Evolutionary conservation across 2,797 vertebrate genomes (phyloP).

Genomic region (Halcyon chelicuti): DNA sequence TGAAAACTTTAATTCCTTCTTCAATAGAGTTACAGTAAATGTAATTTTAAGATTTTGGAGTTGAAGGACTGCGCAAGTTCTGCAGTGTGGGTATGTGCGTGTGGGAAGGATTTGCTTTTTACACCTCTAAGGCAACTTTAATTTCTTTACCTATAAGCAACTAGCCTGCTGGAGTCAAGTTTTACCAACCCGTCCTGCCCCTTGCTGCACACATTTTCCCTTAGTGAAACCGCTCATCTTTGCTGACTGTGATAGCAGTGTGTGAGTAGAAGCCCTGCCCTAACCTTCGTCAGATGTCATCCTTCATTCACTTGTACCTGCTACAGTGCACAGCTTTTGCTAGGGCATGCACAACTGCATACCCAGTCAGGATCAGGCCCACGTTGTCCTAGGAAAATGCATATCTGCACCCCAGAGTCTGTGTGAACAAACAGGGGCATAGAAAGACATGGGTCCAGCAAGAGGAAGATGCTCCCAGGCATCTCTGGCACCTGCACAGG

Average conservation of each 20-base stretch:
- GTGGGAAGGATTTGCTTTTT: background rate
- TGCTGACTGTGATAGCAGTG: background rate
- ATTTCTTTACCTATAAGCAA: background rate
- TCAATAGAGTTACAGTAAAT: background rate
- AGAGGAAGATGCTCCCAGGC: background rate
- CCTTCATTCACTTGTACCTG: background rate
- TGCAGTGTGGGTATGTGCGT: fast-evolving
- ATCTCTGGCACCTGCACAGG: background rate
- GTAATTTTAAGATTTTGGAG: background rate
- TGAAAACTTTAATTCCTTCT: background rate
- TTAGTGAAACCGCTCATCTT: background rate
- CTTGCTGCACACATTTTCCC: background rate
- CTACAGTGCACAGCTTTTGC: background rate
- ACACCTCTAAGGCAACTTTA: background rate
- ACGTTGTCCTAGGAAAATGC: background rate
- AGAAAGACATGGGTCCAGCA: background rate
- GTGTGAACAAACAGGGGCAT: background rate
- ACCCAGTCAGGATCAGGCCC: background rate
- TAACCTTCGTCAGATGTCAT: background rate
- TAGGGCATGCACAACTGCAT: background rate
- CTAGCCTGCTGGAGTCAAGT: background rate
- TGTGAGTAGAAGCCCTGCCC: background rate
- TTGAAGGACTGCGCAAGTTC: background rate
- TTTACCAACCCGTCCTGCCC: background rate
- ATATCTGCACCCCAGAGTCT: background rate